Conservation (phyloP, 2,113 vertebrate genomes). For the Myotis davidii region DNA sequence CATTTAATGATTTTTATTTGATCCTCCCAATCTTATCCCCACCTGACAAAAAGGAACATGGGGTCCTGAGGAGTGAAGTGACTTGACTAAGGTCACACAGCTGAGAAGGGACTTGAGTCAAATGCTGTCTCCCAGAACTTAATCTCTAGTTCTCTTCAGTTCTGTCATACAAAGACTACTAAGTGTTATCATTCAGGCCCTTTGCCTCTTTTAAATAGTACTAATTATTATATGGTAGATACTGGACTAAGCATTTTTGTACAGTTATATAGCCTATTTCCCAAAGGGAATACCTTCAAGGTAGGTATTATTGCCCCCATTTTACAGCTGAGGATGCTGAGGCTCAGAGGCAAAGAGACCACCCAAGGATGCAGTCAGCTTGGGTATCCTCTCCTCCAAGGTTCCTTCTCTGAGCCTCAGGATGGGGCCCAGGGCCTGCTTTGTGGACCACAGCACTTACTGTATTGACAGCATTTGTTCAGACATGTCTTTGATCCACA, state of each 20-base stretch:
- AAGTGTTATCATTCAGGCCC: neutral
- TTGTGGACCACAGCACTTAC: neutral
- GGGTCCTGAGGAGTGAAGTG: neutral
- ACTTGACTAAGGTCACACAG: neutral
- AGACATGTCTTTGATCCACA: neutral
- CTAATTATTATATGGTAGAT: neutral
- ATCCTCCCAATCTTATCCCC: neutral
- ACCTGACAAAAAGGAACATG: neutral
- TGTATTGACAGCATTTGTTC: neutral
- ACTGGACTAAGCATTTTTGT: neutral
- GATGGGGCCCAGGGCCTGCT: neutral
- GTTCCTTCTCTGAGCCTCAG: neutral
- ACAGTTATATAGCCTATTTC: neutral
- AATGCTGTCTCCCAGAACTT: neutral
- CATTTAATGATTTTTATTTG: neutral
- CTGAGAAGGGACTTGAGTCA: neutral
- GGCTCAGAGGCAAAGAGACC: neutral
- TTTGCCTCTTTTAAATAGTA: neutral
- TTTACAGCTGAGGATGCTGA: neutral
- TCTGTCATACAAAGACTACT: neutral
- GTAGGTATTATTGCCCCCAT: neutral
- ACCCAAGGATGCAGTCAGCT: neutral
- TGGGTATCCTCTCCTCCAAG: neutral
- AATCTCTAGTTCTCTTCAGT: neutral
- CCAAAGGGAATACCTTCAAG: neutral